Evolutionary conservation across 2,888 invertebrate species (phyloP), one percentile per base, ranked within the genome.

Genomic region (Epinotia bilunana): DNA sequence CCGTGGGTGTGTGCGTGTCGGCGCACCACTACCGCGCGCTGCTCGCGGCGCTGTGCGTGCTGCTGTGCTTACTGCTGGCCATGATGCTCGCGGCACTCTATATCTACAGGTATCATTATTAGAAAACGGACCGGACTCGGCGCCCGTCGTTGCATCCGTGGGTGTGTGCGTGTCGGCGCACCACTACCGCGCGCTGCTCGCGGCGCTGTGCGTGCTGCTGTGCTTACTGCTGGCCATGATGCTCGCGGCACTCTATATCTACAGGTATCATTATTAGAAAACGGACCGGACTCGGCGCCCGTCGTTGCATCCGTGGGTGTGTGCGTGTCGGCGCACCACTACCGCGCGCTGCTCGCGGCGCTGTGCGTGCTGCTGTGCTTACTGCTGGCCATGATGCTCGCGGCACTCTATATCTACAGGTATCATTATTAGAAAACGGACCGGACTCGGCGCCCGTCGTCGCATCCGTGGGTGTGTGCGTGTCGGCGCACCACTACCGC

Each of bases 181-280:
- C 72, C 98, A 98, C 88, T 98, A 98, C 89, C 96, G 98, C 83
- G 97, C 97, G 0, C 90, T 98, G n/a, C 95, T 98, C 71, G 96
- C 96, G 2, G 96, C 97, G 0, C 95, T 98, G 0, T 95, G 97
- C 76, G 95, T 97, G 13, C 92, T 98, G 49, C 95, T 97, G 80
- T 96, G 97, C 11, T 90, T 98, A 55, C 88, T 98, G 20, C 94
- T 97, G 76, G 96, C 96, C 58, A 95, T 97, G 82, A 95, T 97
- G 23, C 92, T 97, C 67, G 95, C 96, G 28, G 96, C 97, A 0
- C 95, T 97, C 77, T 94, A 97, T 79, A 97, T 97, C n/a, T n/a
- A n/a, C n/a, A n/a, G n/a, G n/a, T n/a, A n/a, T n/a, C n/a, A n/a
- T n/a, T n/a, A n/a, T n/a, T n/a, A 86, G 96, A 96, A 69, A 95